Base-by-base conservation (phyloP, 2,888 invertebrate genomes). In the Disparrhopalites patrizii region DNA sequence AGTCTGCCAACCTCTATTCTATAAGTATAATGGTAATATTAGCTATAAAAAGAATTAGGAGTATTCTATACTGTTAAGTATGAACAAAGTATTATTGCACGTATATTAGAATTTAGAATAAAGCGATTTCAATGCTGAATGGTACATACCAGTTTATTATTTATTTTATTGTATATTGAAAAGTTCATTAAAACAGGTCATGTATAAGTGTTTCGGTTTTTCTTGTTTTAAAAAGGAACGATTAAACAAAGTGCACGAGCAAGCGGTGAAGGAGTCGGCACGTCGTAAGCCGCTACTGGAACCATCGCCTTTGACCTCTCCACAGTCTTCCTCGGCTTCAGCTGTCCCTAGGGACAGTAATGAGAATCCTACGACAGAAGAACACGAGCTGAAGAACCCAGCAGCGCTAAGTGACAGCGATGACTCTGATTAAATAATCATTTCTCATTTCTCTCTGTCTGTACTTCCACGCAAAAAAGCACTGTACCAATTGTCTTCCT, bases 221-320 rank as follows among this genome's bases (percentile, higher is more conserved):
- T n/a, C n/a, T n/a, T n/a, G n/a, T n/a, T 30, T 13, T 30, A 30
- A 13, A 4, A 79, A 87, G 86, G 91, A 92, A 74, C 83, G 94
- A 71, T 80, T 94, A 60, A 89, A 88, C 78, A 89, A 88, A 79
- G 85, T 95, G 33, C 89, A 93, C 77, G 86, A 86, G 68, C 86
- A 87, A 71, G 87, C 93, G 10, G 88, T 87, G 69, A 90, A 87
- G 77, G 93, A 93, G 78, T 89, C 89, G 64, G 83, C 85, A 33
- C 85, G 87, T 57, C 82, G 86, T 30, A 85, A 86, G 77, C 82
- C 86, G 0, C 77, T 87, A 8, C 75, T 87, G 40, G 85, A 85
- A 71, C 76, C 77, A 2, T 76, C 77, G 3, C 75, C 76, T 2
- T 73, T 73, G 1, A 65, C 72, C 4, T 69, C 73, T n/a, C n/a